Evolutionary conservation across 2,113 vertebrate species (phyloP), one percentile per base, ranked within the genome.

Genomic region (Rhynchomys soricoides): DNA sequence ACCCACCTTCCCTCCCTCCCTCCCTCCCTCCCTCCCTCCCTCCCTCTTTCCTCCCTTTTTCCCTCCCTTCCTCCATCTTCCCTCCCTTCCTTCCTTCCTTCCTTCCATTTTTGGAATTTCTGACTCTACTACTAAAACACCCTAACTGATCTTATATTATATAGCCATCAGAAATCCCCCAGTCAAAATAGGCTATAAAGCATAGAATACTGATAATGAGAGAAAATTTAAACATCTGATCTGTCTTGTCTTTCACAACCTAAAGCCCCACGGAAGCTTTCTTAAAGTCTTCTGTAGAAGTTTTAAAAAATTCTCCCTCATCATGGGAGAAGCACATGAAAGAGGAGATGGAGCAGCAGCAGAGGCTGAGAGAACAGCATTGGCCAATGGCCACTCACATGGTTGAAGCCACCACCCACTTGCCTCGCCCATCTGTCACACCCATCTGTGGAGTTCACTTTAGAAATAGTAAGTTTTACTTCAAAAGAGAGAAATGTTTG

Each of bases 131-230:
- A 19, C 68, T 90, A 74, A 93, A 96, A 93, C 91, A 71, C 16
- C 66, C 17, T 86, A 68, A 89, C 21, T 73, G 40, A 82, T 89
- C 43, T 92, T 91, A 71, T 94, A 94, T 95, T 78, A 15, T 13
- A 68, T 24, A 87, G 66, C 1, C 43, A 83, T 87, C 31, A 83
- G 26, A n/a, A 85, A 79, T 37, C 62, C 40, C 29, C 40, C 50
- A 85, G 78, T 71, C 57, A 85, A 22, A 89, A 85, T 40, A 74
- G 17, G 17, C 70, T 34, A 4, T 9, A 5, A 59, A 48, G 21
- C 29, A 71, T 8, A 15, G 22, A 97, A 86, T 24, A 21, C 48
- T 48, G n/a, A 29, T 50, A 70, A 86, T 40, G 62, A 74, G 29
- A 89, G 37, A 64, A 85, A 86, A 68, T 15, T 29, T 40, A 77